Percentiles rank a stretch among this genome's conserved stretches.
Conservation (phyloP, 92 coral and sea anemone genomes). For the Zoanthus solanderi region DNA sequence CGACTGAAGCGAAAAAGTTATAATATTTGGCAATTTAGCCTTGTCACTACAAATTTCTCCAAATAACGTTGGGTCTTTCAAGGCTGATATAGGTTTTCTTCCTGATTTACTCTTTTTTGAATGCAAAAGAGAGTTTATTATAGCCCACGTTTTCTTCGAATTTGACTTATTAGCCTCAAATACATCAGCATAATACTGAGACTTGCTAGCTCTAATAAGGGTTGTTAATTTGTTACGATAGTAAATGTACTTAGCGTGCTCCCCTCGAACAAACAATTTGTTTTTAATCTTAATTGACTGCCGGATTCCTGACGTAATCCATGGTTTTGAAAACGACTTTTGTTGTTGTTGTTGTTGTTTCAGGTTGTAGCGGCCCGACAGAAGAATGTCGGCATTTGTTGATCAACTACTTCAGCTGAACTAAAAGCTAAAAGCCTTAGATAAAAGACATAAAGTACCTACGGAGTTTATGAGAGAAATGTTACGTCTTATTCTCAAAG, state of each 20-base stretch:
- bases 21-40: constrained; percentile 29
- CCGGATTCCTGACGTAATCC: not conserved
- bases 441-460: too few relatives aligned
- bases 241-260: constrained; percentile 43
- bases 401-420: too few relatives aligned
- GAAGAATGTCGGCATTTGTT: too few relatives aligned
- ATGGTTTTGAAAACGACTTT: not conserved
- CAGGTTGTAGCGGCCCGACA: too few relatives aligned
- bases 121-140: too few relatives aligned
- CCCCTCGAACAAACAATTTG: constrained; percentile 33
- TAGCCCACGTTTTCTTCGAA: not conserved
- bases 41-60: constrained; percentile 39
- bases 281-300: constrained; percentile 28
- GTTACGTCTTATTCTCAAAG: too few relatives aligned
- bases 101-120: too few relatives aligned
- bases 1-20: not conserved
- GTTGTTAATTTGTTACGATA: constrained; percentile 49
- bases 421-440: too few relatives aligned
- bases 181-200: constrained; percentile 44
- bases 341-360: too few relatives aligned
- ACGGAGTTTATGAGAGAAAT: too few relatives aligned
- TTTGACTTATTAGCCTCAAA: constrained; percentile 39
- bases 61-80: constrained; percentile 31
- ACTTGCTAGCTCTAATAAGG: constrained; percentile 51
- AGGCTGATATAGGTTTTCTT: too few relatives aligned